Base-by-base conservation (phyloP, 23 tunicate species). In the Diplosoma virens region DNA sequence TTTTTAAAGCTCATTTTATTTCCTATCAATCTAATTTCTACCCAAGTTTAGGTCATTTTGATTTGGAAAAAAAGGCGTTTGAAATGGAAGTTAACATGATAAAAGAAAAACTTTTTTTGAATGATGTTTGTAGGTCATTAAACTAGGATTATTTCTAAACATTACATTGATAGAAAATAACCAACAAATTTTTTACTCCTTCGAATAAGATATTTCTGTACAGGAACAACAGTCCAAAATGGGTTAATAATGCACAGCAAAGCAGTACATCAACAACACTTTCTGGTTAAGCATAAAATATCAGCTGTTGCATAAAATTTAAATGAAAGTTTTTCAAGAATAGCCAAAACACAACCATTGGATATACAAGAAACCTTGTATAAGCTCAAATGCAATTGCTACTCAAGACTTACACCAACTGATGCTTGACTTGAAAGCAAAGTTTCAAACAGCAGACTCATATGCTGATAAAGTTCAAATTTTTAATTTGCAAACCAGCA, bases 401-500 rank as follows among this genome's bases (percentile, higher is more conserved):
- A 52, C 50, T 67, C 50, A 35, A 67, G 52, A 67, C 36, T n/a
- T 63, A 6, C 27, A 67, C 36, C 74, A 35, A 36, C 74, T 67
- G 25, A 67, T 34, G 74, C 20, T 6, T 18, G 25, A 67, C 3
- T 26, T 36, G 14, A 67, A 67, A 67, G 2, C 74, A 35, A 22
- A 67, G 21, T 67, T 67, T 67, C 52, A 67, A 67, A 18, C 29
- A 17, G 26, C 74, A 3, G 24, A 22, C 3, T 17, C 52, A 34
- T 52, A 67, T 67, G 50, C 52, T 34, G 52, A 67, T 34, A 3
- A 67, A 67, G 52, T 67, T 67, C 52, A 67, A 67, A 67, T 67
- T 34, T 67, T 67, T 67, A 16, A 67, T 52, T 17, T 35, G 50
- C 74, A 67, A 67, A 22, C 74, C 74, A 34, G 52, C 25, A 67